These are phyloP conservation scores for Dryobates pubescens DNA, from an alignment of 2,797 vertebrate species.

Conservation along the genomic window DNA sequence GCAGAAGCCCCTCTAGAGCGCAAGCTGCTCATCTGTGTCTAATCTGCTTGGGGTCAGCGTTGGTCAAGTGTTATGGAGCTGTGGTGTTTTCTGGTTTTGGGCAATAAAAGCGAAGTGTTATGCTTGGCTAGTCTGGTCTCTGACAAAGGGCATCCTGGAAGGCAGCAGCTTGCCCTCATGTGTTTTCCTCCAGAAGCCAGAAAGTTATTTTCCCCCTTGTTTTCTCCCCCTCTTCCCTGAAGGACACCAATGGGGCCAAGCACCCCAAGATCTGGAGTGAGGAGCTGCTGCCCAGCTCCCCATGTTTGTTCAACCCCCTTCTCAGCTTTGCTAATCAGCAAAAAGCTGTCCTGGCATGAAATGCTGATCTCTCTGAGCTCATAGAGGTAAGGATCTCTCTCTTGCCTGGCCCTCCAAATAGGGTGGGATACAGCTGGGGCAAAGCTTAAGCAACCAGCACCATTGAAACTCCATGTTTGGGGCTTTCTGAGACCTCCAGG, in stretches of 20 bases:
- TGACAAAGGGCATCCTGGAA: neutral
- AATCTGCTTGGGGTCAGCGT: neutral
- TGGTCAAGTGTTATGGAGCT: slow-evolving; percentile 1
- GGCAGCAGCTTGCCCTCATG: rapidly evolving
- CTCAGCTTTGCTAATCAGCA: neutral
- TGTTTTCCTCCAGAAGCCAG: neutral
- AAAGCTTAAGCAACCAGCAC: neutral
- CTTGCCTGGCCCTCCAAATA: neutral
- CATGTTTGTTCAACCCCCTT: rapidly evolving
- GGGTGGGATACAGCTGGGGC: neutral
- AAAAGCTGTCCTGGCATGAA: neutral
- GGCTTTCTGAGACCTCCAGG: neutral
- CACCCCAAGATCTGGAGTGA: rapidly evolving
- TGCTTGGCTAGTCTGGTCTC: neutral
- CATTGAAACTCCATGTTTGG: neutral
- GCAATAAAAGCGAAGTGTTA: neutral
- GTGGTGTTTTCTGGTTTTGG: rapidly evolving
- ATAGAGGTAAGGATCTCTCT: neutral
- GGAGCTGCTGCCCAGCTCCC: neutral
- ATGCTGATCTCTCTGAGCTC: rapidly evolving
- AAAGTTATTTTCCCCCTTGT: neutral
- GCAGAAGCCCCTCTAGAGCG: neutral
- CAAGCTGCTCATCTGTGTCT: neutral
- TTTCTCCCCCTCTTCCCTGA: neutral
- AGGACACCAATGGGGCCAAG: neutral